Base-by-base conservation (phyloP, 1,140 invertebrate genomes). In the Araneus ventricosus region DNA sequence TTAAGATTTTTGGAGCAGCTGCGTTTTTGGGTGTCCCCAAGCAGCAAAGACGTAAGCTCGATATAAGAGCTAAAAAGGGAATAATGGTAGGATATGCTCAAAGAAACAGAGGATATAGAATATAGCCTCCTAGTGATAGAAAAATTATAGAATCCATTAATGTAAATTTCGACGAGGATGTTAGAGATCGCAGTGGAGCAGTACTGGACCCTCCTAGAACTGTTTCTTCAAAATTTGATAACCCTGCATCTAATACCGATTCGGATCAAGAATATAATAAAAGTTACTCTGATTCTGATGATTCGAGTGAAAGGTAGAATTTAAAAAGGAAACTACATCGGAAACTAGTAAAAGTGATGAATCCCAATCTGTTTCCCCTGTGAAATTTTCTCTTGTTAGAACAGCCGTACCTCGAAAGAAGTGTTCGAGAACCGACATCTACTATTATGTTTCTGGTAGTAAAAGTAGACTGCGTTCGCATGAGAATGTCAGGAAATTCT, bases 41-140 rank as follows among this genome's bases (percentile, higher is more conserved):
- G 24, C 20, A 27, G 30, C 7, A 39, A 0, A 57, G 39, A 24
- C 6, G n/a, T 17, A 70, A 90, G 79, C 34, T 75, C 2, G 34
- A 79, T 52, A 41, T 45, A 1, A 41, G 67, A 63, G 27, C 61
- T 22, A 70, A 79, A 52, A 41, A 41, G 37, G 63, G 39, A 20
- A 39, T 89, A 24, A 89, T 89, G 88, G 70, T 89, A n/a, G 88
- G 63, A 5, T 79, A 89, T 57, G 88, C 88, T 14, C 24, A 8
- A 52, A 79, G 24, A 27, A 75, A 3, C 2, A 17, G n/a, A 75
- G 39, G 88, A 24, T 75, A 89, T 45, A 30, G 63, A 10, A 89
- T 75, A 14, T 75, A 63, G 88, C 8, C 75, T 45, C 67, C 67
- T 45, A 24, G 17, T 4, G 17, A 59, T 22, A 14, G 34, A 61